phyloP scores from a whole-genome alignment of 2,797 vertebrate species.

The Leucoraja ocellata region DNA sequence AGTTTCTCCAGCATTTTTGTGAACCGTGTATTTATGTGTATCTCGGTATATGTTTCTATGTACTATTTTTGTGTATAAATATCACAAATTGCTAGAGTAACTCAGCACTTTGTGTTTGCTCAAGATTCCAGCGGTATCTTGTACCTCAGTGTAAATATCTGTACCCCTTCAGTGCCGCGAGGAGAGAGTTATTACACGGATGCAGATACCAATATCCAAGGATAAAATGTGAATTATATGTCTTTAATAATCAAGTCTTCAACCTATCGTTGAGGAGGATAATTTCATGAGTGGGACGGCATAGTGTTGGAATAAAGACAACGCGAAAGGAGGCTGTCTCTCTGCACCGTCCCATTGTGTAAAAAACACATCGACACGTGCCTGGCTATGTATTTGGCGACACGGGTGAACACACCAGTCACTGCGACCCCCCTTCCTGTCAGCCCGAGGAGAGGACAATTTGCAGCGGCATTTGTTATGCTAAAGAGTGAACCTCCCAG shows the following conservation, averaged over 20 bases:
- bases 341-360: background rate
- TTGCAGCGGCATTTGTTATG: constrained; percentile 48
- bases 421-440: constrained; percentile 44
- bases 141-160: too few relatives aligned
- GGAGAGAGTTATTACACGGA: background rate
- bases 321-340: background rate
- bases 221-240: background rate
- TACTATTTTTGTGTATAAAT: background rate
- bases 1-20: too few relatives aligned
- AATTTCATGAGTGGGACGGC: background rate
- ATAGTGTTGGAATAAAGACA: background rate
- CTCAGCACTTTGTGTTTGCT: too few relatives aligned
- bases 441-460: background rate
- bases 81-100: too few relatives aligned
- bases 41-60: background rate
- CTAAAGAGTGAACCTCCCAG: constrained; percentile 44
- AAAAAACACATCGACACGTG: background rate
- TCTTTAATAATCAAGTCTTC: background rate
- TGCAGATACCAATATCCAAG: background rate
- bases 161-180: too few relatives aligned
- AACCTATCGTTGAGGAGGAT: background rate
- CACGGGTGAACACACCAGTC: constrained; percentile 13
- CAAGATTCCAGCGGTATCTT: too few relatives aligned
- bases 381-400: constrained; percentile 27
- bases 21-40: background rate